phyloP scores from a whole-genome alignment of 1,140 invertebrate genomes.

The Frieseomelitta varia region DNA sequence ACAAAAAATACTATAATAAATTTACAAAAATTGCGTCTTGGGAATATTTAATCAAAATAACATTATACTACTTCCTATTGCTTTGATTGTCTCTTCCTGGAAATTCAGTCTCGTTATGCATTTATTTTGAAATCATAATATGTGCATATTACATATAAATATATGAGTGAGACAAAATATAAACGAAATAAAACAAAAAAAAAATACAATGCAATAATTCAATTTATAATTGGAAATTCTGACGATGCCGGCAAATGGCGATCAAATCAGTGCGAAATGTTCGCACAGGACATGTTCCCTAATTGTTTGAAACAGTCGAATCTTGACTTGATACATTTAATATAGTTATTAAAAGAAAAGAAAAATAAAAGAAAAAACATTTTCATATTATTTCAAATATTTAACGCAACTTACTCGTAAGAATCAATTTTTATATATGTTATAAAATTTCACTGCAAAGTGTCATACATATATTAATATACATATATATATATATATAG shows the following conservation, averaged over 20 bases:
- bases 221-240: background rate
- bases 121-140: background rate
- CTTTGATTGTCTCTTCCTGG: background rate
- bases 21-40: background rate
- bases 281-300: background rate
- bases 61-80: no score
- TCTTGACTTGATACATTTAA: background rate
- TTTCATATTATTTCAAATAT: background rate
- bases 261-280: background rate
- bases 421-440: background rate
- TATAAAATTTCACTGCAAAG: background rate
- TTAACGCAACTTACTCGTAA: background rate
- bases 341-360: background rate
- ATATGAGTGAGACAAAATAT: background rate
- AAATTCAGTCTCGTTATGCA: background rate
- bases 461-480: background rate
- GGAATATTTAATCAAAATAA: background rate
- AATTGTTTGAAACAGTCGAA: background rate
- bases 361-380: background rate
- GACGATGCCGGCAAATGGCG: slow-evolving; percentile 37
- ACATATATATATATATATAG: background rate
- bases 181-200: no score
- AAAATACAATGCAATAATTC: background rate
- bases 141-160: no score
- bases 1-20: background rate